Conservation (phyloP, 2,113 vertebrate species). For the Epinephelus moara region DNA sequence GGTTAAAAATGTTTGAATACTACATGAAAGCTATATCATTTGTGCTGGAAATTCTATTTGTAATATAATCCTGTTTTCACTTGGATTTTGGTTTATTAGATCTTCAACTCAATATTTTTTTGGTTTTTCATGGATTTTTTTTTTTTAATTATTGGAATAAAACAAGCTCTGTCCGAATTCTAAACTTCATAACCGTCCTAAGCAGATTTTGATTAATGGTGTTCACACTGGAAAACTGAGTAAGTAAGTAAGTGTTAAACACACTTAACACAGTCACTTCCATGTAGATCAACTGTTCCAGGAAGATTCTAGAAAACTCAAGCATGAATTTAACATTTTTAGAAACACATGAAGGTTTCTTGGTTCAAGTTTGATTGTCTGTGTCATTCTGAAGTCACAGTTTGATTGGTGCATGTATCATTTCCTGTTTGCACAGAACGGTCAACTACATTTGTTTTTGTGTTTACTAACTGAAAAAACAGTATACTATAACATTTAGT, state of each 20-base stretch:
- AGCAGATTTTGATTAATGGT: not conserved
- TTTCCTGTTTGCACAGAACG: not conserved
- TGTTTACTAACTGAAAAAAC: not conserved
- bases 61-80: not conserved
- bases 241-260: no score
- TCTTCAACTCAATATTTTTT: not conserved
- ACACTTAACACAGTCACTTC: not conserved
- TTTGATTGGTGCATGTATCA: not conserved
- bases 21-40: no score
- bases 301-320: no score
- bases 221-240: not conserved
- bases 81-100: not conserved
- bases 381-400: constrained; percentile 7
- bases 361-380: not conserved
- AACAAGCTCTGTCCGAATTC: not conserved
- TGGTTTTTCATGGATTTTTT: not conserved
- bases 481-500: not conserved
- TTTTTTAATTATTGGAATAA: not conserved
- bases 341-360: not conserved
- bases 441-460: not conserved
- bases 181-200: not conserved
- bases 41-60: not conserved
- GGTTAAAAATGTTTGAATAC: not conserved
- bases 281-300: not conserved
- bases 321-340: no score